A percentile compares a stretch with the other conserved stretches of the same genome.
Evolutionary conservation across 2,888 invertebrate species (phyloP).

Genomic region (Microctonus brassicae): DNA sequence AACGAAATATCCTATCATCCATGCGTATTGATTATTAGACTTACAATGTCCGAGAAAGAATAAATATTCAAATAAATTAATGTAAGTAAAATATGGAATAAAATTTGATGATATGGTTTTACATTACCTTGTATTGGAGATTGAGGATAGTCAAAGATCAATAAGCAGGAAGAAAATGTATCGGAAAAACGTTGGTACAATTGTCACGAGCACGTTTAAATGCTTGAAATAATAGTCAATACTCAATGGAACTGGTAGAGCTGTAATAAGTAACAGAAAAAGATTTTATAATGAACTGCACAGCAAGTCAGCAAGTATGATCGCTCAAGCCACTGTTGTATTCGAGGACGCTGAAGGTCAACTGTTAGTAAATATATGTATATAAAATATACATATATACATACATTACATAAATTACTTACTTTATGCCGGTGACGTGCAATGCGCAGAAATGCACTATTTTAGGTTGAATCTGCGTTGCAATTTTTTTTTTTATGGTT

Average conservation of each 20-base stretch:
- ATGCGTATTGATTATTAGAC: neutral
- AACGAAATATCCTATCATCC: neutral
- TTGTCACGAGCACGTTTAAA: neutral
- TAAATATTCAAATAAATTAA: neutral
- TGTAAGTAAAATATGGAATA: neutral
- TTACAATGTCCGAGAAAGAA: neutral
- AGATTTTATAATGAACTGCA: no score
- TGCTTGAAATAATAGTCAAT: neutral
- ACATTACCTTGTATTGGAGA: neutral
- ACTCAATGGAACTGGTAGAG: no score
- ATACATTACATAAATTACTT: no score
- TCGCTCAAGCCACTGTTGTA: no score
- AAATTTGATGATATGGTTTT: neutral
- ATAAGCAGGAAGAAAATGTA: neutral
- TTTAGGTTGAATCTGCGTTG: neutral
- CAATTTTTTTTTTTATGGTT: neutral
- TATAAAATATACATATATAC: no score
- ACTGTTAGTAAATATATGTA: neutral
- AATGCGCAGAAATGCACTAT: neutral
- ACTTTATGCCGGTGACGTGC: neutral
- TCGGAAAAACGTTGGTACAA: neutral
- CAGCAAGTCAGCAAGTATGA: no score
- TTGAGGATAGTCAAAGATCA: neutral
- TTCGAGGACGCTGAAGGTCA: constrained; percentile 25
- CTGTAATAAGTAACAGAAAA: no score